These are phyloP conservation scores for Tamias sibiricus DNA, from an alignment of 2,113 vertebrate genomes.

Conservation along the genomic window DNA sequence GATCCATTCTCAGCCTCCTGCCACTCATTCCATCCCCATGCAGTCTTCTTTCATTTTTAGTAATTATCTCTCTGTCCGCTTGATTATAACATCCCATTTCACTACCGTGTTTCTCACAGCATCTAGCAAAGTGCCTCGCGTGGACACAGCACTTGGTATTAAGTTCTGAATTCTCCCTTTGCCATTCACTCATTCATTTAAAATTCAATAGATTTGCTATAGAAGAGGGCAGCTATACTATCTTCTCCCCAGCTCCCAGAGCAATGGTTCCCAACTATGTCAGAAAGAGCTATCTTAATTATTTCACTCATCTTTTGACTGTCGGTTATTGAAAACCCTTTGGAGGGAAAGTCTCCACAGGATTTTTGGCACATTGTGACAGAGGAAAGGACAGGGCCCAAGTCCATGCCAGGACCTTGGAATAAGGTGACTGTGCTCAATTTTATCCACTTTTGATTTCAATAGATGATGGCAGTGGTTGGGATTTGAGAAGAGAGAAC, in stretches of 20 bases:
- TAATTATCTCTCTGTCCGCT: constrained; percentile 15
- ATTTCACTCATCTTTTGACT: constrained; percentile 74
- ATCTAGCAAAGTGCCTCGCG: not conserved
- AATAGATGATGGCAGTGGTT: not conserved
- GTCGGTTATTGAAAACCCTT: constrained; percentile 67
- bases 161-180: constrained; percentile 65
- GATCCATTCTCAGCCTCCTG: not conserved
- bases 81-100: constrained; percentile 14
- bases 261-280: constrained; percentile 72
- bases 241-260: constrained; percentile 73
- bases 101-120: not conserved
- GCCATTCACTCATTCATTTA: constrained; percentile 66
- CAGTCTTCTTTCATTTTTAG: not conserved
- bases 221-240: constrained; percentile 43
- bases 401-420: not conserved
- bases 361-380: constrained; percentile 71
- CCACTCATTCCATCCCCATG: not conserved
- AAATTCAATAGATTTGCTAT: constrained; percentile 69
- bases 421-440: not conserved
- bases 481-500: constrained; percentile 52
- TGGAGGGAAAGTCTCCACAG: constrained; percentile 63
- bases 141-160: constrained; percentile 22
- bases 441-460: constrained; percentile 23
- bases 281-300: constrained; percentile 80
- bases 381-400: constrained; percentile 55